Percentiles rank a stretch among this genome's conserved stretches.
These are phyloP conservation scores for Bradypodion pumilum DNA, from an alignment of 2,797 vertebrate species.

Conservation along the genomic window DNA sequence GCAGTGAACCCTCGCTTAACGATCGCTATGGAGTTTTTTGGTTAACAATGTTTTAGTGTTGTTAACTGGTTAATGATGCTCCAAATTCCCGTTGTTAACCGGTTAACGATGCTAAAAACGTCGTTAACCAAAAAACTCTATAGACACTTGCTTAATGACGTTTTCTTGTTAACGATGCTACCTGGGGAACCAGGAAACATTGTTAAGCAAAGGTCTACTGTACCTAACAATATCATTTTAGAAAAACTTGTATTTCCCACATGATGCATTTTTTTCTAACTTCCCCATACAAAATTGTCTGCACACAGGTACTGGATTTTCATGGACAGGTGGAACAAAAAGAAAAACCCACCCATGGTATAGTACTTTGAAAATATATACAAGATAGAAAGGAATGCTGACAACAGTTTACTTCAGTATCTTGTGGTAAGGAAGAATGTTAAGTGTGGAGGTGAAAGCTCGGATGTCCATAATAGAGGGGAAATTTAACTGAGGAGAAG, in stretches of 20 bases:
- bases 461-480: constrained; percentile 80
- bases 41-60: no score
- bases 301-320: neutral
- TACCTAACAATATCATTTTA: no score
- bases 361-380: neutral
- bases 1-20: no score
- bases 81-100: no score
- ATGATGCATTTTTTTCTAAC: neutral
- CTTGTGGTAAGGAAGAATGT: constrained; percentile 86
- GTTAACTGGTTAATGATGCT: no score
- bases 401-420: constrained; percentile 79
- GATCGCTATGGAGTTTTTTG: no score
- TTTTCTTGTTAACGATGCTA: no score
- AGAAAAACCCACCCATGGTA: neutral
- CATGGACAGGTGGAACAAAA: neutral
- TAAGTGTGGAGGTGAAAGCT: constrained; percentile 82
- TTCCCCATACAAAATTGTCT: neutral
- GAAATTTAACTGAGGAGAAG: constrained; percentile 68
- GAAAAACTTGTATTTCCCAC: neutral
- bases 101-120: no score
- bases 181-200: no score
- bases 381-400: neutral
- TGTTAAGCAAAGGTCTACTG: no score
- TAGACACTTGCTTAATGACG: no score
- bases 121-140: no score